Evolutionary conservation across 2,888 invertebrate genomes (phyloP).

Genomic region (Trissoscelio sp.): DNA sequence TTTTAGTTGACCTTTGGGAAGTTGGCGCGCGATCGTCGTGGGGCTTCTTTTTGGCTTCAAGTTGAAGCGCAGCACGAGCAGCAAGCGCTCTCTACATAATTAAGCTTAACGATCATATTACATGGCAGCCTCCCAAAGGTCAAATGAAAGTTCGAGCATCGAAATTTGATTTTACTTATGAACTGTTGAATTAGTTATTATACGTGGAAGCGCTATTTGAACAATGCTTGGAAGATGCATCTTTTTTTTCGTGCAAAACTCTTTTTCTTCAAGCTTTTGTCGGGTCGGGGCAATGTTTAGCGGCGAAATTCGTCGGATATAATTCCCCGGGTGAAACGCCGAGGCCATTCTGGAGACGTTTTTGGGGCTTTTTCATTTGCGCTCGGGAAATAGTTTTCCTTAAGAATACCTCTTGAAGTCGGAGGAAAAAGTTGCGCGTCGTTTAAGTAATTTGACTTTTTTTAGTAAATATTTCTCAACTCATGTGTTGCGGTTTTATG

Average conservation of each 20-base stretch:
- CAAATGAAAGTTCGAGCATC: constrained; percentile 51
- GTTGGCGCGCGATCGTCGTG: constrained; percentile 41
- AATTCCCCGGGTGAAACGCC: constrained; percentile 8
- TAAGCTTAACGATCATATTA: constrained; percentile 58
- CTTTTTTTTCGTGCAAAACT: too few relatives aligned
- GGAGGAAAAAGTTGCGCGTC: neutral
- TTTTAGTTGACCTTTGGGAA: constrained; percentile 63
- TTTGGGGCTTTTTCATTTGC: constrained; percentile 20
- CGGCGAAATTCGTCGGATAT: constrained; percentile 12
- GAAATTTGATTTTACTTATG: constrained; percentile 61
- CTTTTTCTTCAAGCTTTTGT: too few relatives aligned
- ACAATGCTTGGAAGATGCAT: constrained; percentile 10
- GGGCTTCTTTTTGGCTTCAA: constrained; percentile 56
- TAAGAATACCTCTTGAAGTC: neutral
- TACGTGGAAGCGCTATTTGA: constrained; percentile 24
- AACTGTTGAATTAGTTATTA: constrained; percentile 55
- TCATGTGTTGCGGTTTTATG: too few relatives aligned
- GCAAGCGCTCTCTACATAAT: constrained; percentile 59
- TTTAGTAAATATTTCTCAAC: too few relatives aligned
- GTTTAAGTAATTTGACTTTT: neutral
- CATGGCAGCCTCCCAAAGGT: constrained; percentile 57
- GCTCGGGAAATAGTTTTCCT: constrained; percentile 17
- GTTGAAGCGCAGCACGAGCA: constrained; percentile 43
- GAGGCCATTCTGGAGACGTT: constrained; percentile 22
- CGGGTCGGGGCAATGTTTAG: constrained; percentile 19